phyloP scores from a whole-genome alignment of 2,888 invertebrate species.

The Rambutsinella grinnellia region DNA sequence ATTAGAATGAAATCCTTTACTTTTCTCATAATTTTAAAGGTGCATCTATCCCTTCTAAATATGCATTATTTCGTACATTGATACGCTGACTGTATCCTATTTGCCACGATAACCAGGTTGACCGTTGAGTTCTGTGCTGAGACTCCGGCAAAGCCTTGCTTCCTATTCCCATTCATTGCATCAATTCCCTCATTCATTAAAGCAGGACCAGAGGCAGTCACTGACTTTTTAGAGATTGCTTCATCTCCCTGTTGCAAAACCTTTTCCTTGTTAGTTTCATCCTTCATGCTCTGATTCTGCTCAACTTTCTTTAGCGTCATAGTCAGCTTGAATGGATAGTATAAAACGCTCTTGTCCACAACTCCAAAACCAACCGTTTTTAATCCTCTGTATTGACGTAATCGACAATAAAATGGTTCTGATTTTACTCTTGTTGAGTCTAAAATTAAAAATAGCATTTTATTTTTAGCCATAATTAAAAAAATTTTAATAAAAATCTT shows the following conservation, averaged over 20 bases:
- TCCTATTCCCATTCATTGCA: not conserved
- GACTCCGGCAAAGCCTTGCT: not conserved
- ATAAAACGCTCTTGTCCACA: constrained; percentile 74
- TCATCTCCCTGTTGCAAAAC: not conserved
- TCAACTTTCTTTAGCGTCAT: constrained; percentile 75
- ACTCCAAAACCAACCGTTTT: constrained; percentile 74
- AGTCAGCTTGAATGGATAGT: constrained; percentile 81
- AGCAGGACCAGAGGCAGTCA: not conserved
- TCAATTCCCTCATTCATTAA: not conserved
- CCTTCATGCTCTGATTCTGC: constrained; percentile 19
- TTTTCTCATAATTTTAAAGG: too few species aligned
- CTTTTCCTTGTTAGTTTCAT: not conserved
- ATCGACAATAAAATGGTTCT: constrained; percentile 71
- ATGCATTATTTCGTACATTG: constrained; percentile 81
- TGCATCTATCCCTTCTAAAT: too few species aligned
- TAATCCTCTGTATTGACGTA: constrained; percentile 78
- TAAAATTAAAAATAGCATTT: too few species aligned
- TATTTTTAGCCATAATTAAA: not conserved
- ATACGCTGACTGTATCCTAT: constrained; percentile 81
- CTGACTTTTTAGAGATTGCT: not conserved
- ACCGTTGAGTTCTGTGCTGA: constrained; percentile 31
- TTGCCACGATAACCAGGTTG: constrained; percentile 78
- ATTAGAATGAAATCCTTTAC: not conserved
- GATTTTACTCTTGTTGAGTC: constrained; percentile 30
- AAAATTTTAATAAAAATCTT: too few species aligned